Evolutionary conservation across 2,888 invertebrate species (phyloP), one percentile per base, ranked within the genome.

Genomic region (Andrena chrysosceles): DNA sequence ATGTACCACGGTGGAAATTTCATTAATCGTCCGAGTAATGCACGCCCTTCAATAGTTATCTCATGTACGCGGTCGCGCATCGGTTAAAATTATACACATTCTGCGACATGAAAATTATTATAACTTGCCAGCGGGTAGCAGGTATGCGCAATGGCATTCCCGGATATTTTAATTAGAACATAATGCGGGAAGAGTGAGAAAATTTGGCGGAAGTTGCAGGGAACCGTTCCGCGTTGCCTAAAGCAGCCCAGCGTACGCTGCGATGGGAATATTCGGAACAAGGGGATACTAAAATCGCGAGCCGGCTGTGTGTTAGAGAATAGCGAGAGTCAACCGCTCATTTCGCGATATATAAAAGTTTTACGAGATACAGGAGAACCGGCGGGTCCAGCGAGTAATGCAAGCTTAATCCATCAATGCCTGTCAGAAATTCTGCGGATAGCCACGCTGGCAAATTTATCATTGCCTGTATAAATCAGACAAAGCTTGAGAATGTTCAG

Each of bases 331-430:
- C 68, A 82, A 78, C 35, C 69, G 74, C 77, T 87, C 84, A 87
- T 87, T 89, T 80, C 63, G 71, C 62, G 71, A 83, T 87, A 87
- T 85, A 87, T 87, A 87, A 90, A 90, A 90, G 83, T 89, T 90
- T 87, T 86, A 89, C 86, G 87, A 87, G 84, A 67, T 81, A 77
- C 84, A 62, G 56, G 84, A 62, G 84, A 81, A 85, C 85, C 77
- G 90, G 88, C 87, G 87, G 89, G 86, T 60, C 60, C 77, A 71
- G 79, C 76, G 70, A 78, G 86, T 87, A 89, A 89, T 90, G 86
- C 83, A 77, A 42, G 79, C 78, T 89, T 88, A 86, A 90, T 90
- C 87, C 87, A 90, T 91, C 90, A 88, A 90, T 90, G 87, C 85
- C 82, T 88, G 86, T 86, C 89, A 77, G 67, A 69, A 79, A 79